A percentile compares a stretch with the other conserved stretches of the same genome.
phyloP scores from a whole-genome alignment of 2,797 vertebrate species.

The Ctenosaura bakeri region DNA sequence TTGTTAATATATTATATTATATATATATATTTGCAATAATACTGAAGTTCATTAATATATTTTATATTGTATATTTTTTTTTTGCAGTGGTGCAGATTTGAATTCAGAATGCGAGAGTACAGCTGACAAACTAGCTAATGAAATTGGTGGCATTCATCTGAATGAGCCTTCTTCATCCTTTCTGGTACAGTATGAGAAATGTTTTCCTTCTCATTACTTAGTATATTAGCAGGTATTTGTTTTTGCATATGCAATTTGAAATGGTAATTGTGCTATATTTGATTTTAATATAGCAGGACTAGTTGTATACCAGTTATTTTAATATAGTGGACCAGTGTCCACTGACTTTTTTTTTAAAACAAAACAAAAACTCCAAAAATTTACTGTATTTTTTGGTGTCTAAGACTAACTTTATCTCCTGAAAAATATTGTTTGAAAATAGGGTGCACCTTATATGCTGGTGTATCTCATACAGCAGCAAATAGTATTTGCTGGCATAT shows the following conservation, averaged over 20 bases:
- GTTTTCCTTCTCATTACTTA: constrained; percentile 17
- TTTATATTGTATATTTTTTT: constrained; percentile 6
- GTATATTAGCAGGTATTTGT: constrained; percentile 5
- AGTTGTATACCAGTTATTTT: neutral
- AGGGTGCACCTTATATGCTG: no score
- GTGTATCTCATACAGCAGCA: no score
- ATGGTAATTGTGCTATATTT: neutral
- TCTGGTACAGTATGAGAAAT: constrained; percentile 63
- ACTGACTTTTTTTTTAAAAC: no score
- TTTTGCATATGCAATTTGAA: constrained; percentile 7
- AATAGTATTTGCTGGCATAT: no score
- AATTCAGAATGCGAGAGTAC: neutral
- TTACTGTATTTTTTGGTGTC: no score
- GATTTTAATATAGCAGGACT: neutral
- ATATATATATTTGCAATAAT: constrained; percentile 13
- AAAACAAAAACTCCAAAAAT: no score
- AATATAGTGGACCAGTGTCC: neutral
- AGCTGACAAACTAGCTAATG: rapidly evolving
- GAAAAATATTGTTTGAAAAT: no score
- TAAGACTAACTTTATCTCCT: no score
- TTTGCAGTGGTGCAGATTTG: constrained; percentile 23
- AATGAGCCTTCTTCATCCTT: neutral
- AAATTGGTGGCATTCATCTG: neutral
- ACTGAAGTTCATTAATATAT: neutral
- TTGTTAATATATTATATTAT: neutral